phyloP scores from a whole-genome alignment of 2,113 vertebrate genomes.

The Ctenodactylus gundi region DNA sequence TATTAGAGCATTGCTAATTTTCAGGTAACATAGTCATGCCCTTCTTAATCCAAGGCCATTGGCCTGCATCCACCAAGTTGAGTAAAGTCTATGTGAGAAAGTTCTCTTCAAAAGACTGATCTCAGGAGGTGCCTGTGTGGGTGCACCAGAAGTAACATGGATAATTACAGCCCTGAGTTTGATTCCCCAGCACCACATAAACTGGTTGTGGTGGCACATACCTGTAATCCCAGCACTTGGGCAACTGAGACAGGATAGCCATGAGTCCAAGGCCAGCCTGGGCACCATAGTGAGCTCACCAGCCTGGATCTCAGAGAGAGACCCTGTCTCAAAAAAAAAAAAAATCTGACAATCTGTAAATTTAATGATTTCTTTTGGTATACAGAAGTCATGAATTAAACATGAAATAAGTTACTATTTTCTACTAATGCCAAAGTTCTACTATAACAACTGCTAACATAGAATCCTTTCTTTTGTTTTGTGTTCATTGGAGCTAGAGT shows the following conservation, averaged over 20 bases:
- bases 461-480: not conserved
- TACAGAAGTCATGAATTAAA: not conserved
- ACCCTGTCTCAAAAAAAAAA: no score
- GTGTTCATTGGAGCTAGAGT: constrained; percentile 7
- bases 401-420: not conserved
- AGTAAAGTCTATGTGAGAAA: not conserved
- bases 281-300: no score
- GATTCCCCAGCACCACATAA: no score
- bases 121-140: not conserved
- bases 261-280: no score
- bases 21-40: not conserved
- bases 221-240: no score
- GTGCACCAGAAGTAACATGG: not conserved
- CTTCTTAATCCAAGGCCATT: not conserved
- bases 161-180: not conserved
- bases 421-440: not conserved
- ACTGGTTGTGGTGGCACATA: no score
- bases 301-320: no score
- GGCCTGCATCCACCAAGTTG: not conserved
- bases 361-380: not conserved
- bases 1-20: not conserved
- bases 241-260: no score
- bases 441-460: not conserved
- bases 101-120: constrained; percentile 6
- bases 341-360: not conserved